A percentile compares a stretch with the other conserved stretches of the same genome.
phyloP scores from a whole-genome alignment of 2,113 vertebrate species.

The Sapayoa aenigma region DNA sequence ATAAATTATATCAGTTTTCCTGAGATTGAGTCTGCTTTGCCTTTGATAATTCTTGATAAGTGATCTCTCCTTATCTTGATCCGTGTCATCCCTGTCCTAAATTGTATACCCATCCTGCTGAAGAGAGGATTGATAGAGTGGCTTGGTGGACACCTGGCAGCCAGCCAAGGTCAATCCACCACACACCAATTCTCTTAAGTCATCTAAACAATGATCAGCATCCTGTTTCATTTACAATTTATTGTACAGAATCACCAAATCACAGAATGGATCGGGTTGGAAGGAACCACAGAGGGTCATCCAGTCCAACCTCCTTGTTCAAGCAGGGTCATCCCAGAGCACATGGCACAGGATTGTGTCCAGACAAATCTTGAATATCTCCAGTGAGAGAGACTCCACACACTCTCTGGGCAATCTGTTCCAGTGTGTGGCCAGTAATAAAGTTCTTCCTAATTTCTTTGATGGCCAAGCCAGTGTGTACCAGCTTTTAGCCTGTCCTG shows the following conservation, averaged over 20 bases:
- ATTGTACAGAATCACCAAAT: not conserved
- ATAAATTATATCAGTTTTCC: not conserved
- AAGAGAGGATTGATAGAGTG: not conserved
- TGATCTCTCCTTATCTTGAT: not conserved
- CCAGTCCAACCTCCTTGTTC: too few species aligned
- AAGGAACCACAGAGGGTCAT: not conserved
- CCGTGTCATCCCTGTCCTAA: too few species aligned
- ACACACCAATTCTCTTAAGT: not conserved
- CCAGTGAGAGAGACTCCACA: too few species aligned
- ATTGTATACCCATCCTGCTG: not conserved
- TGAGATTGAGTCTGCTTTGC: not conserved
- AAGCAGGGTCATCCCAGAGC: not conserved
- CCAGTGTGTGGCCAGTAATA: not conserved
- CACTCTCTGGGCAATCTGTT: not conserved
- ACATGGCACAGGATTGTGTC: not conserved
- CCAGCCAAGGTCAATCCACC: not conserved
- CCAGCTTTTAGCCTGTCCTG: not conserved
- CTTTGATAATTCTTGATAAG: not conserved
- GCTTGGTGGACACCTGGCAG: not conserved
- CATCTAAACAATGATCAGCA: not conserved
- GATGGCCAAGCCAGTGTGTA: not conserved
- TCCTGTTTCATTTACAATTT: not conserved
- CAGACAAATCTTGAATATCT: not conserved
- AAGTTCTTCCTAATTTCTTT: not conserved
- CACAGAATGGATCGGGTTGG: not conserved